Evolutionary conservation across 2,113 vertebrate genomes (phyloP).

Genomic region (Alouatta palliata): DNA sequence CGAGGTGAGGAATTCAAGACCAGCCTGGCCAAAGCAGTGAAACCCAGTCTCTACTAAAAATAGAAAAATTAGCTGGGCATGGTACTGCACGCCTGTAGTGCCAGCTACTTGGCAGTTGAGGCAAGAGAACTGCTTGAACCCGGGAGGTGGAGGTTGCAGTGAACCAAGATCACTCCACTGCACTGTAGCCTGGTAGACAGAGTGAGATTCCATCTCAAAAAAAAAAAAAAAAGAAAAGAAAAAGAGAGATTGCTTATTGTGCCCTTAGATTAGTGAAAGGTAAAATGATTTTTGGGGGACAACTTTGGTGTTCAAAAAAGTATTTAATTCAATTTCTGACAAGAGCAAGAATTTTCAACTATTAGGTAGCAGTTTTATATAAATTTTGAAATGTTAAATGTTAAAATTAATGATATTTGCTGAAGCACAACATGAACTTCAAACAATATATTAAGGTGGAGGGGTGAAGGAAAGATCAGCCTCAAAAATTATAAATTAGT

Average conservation of each 20-base stretch:
- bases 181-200: no score
- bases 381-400: slow-evolving; percentile 34
- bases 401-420: background rate
- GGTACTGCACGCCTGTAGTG: accelerated
- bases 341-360: slow-evolving; percentile 29
- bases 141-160: no score
- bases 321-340: background rate
- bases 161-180: no score
- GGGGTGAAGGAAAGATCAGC: background rate
- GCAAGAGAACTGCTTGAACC: no score
- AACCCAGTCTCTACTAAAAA: no score
- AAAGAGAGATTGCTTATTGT: background rate
- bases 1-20: no score
- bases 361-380: background rate
- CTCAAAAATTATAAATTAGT: background rate
- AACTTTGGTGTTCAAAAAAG: background rate
- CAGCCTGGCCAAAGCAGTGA: no score
- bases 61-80: no score
- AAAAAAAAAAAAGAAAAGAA: background rate
- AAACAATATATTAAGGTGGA: background rate
- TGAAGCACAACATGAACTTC: background rate
- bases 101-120: no score
- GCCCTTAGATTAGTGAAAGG: background rate
- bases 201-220: background rate
- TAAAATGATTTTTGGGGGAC: background rate